Conservation (phyloP, 1,140 invertebrate genomes). For the Neotoxoptera formosana region DNA sequence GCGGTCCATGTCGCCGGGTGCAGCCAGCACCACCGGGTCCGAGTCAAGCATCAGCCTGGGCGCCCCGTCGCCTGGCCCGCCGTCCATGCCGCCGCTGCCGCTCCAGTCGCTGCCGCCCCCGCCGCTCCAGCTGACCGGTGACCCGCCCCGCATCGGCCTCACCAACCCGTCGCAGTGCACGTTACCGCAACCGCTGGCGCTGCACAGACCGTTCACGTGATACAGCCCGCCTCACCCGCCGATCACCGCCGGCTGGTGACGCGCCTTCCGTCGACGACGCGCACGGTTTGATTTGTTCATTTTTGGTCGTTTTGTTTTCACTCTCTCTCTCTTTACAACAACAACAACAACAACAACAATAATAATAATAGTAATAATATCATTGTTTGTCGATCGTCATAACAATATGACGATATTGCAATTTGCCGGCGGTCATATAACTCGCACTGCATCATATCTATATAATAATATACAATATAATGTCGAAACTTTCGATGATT, state of each 20-base stretch:
- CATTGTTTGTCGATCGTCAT: too few species aligned
- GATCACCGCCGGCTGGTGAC: constrained; percentile 59
- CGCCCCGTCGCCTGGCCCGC: constrained; percentile 62
- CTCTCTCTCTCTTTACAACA: not conserved
- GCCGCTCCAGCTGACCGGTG: constrained; percentile 57
- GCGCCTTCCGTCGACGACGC: not conserved
- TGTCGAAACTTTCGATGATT: too few species aligned
- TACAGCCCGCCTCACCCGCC: constrained; percentile 61
- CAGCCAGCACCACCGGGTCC: constrained; percentile 60
- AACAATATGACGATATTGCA: too few species aligned
- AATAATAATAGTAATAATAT: not conserved
- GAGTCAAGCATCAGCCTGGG: constrained; percentile 62
- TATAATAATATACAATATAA: too few species aligned
- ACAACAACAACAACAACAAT: not conserved
- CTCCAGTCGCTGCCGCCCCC: constrained; percentile 55
- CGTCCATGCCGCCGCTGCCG: constrained; percentile 56
- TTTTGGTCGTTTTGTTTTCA: not conserved
- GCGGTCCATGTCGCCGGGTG: constrained; percentile 59
- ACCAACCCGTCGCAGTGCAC: constrained; percentile 54
- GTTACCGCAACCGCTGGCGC: constrained; percentile 58
- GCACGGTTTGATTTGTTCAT: not conserved
- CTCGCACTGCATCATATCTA: too few species aligned
- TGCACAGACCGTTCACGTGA: constrained; percentile 62
- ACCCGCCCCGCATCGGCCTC: constrained; percentile 53
- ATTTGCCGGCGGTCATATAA: too few species aligned